Evolutionary conservation across 2,888 invertebrate species (phyloP).

Genomic region (Aleiodes testaceus): DNA sequence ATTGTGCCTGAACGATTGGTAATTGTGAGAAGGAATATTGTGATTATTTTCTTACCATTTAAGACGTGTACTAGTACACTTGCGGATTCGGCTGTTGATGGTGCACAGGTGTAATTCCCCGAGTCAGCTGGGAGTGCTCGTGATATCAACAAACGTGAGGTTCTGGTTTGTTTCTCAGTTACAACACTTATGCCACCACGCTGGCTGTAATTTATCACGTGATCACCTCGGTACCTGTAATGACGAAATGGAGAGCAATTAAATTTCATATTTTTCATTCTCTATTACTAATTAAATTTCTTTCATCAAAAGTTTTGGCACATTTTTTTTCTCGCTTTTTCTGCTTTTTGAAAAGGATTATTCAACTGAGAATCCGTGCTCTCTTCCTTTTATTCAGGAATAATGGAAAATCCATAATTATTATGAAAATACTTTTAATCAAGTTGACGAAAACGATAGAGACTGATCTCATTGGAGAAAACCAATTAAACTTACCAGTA

Average conservation of each 20-base stretch:
- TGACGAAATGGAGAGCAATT: neutral
- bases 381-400: too few species aligned
- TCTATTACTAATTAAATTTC: neutral
- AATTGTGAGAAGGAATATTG: conserved; percentile 28
- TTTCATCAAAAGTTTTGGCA: neutral
- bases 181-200: conserved; percentile 76
- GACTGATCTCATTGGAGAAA: conserved; percentile 23
- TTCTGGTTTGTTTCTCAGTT: conserved; percentile 75
- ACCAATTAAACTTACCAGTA: conserved; percentile 66
- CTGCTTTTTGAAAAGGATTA: neutral
- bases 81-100: conserved; percentile 81
- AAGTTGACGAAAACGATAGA: neutral
- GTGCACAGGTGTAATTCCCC: conserved; percentile 80
- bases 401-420: neutral
- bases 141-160: conserved; percentile 75
- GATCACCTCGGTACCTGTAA: conserved; percentile 76
- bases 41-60: conserved; percentile 77
- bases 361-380: neutral
- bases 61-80: conserved; percentile 89
- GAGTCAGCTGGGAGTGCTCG: conserved; percentile 78
- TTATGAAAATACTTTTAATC: neutral
- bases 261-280: neutral
- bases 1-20: conserved; percentile 1
- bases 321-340: neutral
- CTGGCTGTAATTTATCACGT: conserved; percentile 77